Conservation (phyloP, 2,888 invertebrate genomes). For the Arctia plantaginis region DNA sequence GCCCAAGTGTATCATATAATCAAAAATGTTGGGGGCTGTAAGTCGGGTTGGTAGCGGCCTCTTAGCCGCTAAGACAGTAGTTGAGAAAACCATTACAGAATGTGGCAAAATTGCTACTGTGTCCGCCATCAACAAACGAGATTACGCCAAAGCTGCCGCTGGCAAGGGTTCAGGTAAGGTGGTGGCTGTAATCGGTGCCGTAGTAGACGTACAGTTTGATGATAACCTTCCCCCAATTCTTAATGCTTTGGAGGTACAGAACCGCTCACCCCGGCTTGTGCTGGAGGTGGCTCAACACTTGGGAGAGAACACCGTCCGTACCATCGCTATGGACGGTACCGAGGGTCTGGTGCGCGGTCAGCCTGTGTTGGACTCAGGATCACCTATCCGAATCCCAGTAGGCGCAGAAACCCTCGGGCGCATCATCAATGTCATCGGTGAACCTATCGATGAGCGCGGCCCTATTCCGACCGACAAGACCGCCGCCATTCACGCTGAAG, state of each 20-base stretch:
- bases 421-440: conserved; percentile 96
- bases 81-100: conserved; percentile 87
- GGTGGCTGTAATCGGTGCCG: conserved; percentile 98
- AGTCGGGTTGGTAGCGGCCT: conserved; percentile 87
- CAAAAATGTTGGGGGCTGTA: conserved; percentile 88
- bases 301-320: conserved; percentile 95
- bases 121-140: conserved; percentile 73
- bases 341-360: conserved; percentile 96
- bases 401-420: conserved; percentile 95
- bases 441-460: conserved; percentile 95
- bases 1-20: conserved; percentile 63
- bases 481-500: conserved; percentile 95
- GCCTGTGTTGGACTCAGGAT: conserved; percentile 92
- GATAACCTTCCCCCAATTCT: conserved; percentile 96
- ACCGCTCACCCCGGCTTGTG: conserved; percentile 92
- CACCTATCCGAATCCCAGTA: conserved; percentile 96
- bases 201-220: conserved; percentile 98
- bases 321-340: conserved; percentile 97
- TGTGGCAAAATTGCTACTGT: conserved; percentile 85
- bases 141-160: conserved; percentile 74
- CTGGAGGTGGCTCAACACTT: conserved; percentile 96
- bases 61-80: conserved; percentile 86
- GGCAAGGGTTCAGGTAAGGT: conserved; percentile 88
- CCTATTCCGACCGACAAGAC: conserved; percentile 92
- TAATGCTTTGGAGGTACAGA: conserved; percentile 96